These are phyloP conservation scores for Chesias legatella DNA, from an alignment of 2,888 invertebrate species.

Conservation along the genomic window DNA sequence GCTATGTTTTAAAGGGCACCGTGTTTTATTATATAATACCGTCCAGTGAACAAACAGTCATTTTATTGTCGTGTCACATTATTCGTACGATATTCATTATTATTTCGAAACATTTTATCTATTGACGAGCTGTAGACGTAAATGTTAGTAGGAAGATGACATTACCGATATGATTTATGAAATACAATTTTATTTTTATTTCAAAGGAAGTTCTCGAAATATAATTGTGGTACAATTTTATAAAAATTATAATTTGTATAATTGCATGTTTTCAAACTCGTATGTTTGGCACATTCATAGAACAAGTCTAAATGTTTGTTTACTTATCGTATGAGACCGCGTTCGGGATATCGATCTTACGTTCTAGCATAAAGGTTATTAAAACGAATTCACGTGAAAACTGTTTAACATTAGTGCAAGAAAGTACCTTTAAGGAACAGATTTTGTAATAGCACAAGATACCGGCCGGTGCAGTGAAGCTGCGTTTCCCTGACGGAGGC, in stretches of 20 bases:
- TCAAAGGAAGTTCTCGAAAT: conserved; percentile 57
- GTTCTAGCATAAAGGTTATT: too few species aligned
- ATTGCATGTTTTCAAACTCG: conserved; percentile 13
- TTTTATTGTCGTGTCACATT: conserved; percentile 34
- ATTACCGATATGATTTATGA: conserved; percentile 11
- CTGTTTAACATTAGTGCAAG: neutral
- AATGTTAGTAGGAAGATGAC: conserved; percentile 30
- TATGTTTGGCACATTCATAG: conserved; percentile 5
- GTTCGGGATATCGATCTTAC: neutral
- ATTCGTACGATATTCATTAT: conserved; percentile 11
- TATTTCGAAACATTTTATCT: conserved; percentile 19
- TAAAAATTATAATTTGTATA: conserved; percentile 27
- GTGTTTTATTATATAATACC: conserved; percentile 66
- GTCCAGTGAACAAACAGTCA: conserved; percentile 67
- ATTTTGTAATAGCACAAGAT: conserved; percentile 3
- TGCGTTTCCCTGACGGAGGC: conserved; percentile 27
- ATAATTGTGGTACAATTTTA: conserved; percentile 56
- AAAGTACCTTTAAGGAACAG: conserved; percentile 5
- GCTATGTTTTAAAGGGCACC: conserved; percentile 53
- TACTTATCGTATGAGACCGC: neutral
- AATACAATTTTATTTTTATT: conserved; percentile 27
- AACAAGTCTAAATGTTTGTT: neutral
- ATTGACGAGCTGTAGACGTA: conserved; percentile 33
- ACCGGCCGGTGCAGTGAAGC: conserved; percentile 24
- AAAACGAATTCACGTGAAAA: too few species aligned